These are phyloP conservation scores for Sinocyclocheilus rhinocerous DNA, from an alignment of 2,113 vertebrate genomes.

Conservation along the genomic window DNA sequence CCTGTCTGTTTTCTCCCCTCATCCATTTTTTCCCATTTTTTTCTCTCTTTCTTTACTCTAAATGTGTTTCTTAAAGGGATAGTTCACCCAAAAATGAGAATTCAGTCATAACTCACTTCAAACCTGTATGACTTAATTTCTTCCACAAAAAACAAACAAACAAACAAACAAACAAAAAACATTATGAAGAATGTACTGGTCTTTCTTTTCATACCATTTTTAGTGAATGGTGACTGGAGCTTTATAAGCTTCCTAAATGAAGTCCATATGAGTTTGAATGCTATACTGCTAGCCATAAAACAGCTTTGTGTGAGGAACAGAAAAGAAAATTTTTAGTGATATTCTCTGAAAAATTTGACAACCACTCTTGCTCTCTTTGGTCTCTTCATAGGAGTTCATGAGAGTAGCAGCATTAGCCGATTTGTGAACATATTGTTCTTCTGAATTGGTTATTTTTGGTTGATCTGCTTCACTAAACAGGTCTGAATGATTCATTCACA, in stretches of 20 bases:
- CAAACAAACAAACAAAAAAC: too few relatives aligned
- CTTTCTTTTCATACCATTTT: background rate
- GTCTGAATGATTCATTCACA: background rate
- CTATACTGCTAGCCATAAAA: background rate
- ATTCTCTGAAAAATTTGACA: background rate
- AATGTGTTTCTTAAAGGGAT: constrained; percentile 11
- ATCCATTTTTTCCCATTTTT: constrained; percentile 13
- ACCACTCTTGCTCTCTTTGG: background rate
- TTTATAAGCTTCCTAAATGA: background rate
- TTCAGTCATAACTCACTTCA: background rate
- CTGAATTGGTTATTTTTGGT: background rate
- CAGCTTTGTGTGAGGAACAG: background rate
- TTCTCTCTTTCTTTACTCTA: constrained; percentile 8
- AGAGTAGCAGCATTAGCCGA: background rate
- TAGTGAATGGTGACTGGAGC: background rate
- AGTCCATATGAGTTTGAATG: background rate
- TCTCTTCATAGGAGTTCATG: background rate
- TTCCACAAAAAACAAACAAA: background rate
- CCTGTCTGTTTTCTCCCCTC: background rate
- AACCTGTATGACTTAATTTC: background rate
- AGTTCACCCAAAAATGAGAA: background rate
- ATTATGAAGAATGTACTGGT: background rate
- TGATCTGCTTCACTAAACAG: background rate
- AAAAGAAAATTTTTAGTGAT: background rate
- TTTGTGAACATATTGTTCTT: background rate